These are phyloP conservation scores for Aleiodes testaceus DNA, from an alignment of 2,888 invertebrate species.

Conservation along the genomic window DNA sequence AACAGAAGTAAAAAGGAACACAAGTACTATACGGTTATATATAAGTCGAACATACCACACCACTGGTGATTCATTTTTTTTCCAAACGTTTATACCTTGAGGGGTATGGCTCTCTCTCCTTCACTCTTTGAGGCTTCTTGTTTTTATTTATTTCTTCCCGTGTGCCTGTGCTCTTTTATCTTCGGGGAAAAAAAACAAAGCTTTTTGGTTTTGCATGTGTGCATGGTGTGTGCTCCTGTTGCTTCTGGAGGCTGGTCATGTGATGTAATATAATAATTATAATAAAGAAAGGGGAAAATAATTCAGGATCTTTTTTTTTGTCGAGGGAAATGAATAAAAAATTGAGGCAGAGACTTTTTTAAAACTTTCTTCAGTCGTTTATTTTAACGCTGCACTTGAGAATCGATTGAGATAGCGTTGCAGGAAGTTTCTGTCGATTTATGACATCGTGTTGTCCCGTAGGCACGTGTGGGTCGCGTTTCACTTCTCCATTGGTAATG, in stretches of 20 bases:
- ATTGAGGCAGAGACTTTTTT: background rate
- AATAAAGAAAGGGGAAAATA: no score
- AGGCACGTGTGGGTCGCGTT: slow-evolving; percentile 42
- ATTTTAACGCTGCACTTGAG: slow-evolving; percentile 28
- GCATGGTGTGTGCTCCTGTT: slow-evolving; percentile 23
- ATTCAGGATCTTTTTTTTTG: no score
- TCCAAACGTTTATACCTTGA: slow-evolving; percentile 26
- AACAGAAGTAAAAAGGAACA: slow-evolving; percentile 61
- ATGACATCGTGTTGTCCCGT: slow-evolving; percentile 41
- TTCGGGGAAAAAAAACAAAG: background rate
- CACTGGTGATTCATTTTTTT: slow-evolving; percentile 6
- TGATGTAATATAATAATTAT: background rate
- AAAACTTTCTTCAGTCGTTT: no score
- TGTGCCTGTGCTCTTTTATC: background rate
- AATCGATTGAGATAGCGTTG: slow-evolving; percentile 50
- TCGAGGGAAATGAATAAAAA: no score
- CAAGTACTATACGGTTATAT: slow-evolving; percentile 32
- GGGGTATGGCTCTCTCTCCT: slow-evolving; percentile 13
- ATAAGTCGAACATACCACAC: slow-evolving; percentile 33
- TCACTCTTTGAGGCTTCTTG: background rate
- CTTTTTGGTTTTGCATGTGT: slow-evolving; percentile 27
- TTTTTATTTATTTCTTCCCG: slow-evolving; percentile 10
- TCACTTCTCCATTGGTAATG: background rate
- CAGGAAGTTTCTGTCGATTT: slow-evolving; percentile 48
- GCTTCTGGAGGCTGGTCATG: slow-evolving; percentile 23